Evolutionary conservation across 2,113 vertebrate species (phyloP).

Genomic region (Saccopteryx leptura): DNA sequence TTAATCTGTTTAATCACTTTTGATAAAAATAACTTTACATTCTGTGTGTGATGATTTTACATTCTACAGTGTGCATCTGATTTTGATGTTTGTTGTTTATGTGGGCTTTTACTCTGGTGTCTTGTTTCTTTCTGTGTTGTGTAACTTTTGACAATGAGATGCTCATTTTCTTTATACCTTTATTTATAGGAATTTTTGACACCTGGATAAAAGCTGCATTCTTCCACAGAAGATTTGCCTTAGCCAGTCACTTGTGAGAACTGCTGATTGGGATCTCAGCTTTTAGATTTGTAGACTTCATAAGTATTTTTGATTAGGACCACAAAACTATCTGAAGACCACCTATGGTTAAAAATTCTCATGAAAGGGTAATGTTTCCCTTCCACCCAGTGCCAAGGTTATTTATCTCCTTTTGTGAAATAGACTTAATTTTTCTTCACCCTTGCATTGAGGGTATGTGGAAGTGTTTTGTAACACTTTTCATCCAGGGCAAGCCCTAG

Average conservation of each 20-base stretch:
- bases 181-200: not conserved
- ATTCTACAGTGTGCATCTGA: slow-evolving; percentile 13
- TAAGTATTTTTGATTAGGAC: not conserved
- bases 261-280: not conserved
- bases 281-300: not conserved
- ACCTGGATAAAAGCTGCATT: not conserved
- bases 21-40: slow-evolving; percentile 32
- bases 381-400: not conserved
- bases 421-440: slow-evolving; percentile 28
- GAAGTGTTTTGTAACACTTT: not conserved
- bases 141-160: not conserved
- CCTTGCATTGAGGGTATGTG: not conserved
- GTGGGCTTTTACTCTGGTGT: not conserved
- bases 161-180: slow-evolving; percentile 42
- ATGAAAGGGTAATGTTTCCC: not conserved
- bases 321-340: not conserved
- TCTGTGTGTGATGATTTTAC: not conserved
- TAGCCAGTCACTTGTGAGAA: not conserved
- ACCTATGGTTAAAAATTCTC: not conserved
- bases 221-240: not conserved
- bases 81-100: slow-evolving; percentile 51
- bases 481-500: not conserved
- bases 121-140: slow-evolving; percentile 46
- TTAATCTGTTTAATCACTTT: not conserved
- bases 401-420: slow-evolving; percentile 14